Conservation (phyloP, 2,797 vertebrate genomes). For the Garrulus glandarius region DNA sequence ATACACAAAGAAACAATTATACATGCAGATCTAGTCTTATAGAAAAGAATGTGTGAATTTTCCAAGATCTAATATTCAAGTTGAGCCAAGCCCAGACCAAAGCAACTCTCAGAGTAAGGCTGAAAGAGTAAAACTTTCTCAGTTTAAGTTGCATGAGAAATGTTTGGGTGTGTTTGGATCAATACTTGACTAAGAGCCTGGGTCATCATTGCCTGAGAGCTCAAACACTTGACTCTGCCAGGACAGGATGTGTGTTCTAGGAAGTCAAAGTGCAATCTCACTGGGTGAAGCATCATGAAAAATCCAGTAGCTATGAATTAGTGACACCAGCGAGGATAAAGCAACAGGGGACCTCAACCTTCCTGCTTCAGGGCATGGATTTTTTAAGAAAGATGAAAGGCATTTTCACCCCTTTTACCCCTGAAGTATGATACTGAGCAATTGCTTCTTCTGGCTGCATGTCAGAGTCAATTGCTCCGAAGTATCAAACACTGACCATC, state of each 20-base stretch:
- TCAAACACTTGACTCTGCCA: not conserved
- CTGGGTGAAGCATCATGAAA: not conserved
- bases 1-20: not conserved
- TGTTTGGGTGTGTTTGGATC: not conserved
- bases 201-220: not conserved
- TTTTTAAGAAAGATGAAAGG: slow-evolving; percentile 14
- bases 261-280: not conserved
- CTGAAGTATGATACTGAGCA: not conserved
- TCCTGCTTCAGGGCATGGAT: not conserved
- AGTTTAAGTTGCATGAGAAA: not conserved
- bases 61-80: not conserved
- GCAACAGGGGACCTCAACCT: not conserved
- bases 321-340: not conserved
- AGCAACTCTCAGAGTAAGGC: not conserved
- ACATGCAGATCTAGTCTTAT: not conserved
- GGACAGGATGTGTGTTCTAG: not conserved
- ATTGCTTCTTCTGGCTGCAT: not conserved
- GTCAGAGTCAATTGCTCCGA: not conserved
- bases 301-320: slow-evolving; percentile 4
- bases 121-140: not conserved
- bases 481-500: not conserved
- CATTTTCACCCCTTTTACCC: not conserved
- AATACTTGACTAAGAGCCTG: not conserved
- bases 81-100: not conserved
- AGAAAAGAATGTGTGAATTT: not conserved